These are phyloP conservation scores for Caenorhabditis sulstoni DNA, from an alignment of 2,888 invertebrate genomes.

Conservation along the genomic window DNA sequence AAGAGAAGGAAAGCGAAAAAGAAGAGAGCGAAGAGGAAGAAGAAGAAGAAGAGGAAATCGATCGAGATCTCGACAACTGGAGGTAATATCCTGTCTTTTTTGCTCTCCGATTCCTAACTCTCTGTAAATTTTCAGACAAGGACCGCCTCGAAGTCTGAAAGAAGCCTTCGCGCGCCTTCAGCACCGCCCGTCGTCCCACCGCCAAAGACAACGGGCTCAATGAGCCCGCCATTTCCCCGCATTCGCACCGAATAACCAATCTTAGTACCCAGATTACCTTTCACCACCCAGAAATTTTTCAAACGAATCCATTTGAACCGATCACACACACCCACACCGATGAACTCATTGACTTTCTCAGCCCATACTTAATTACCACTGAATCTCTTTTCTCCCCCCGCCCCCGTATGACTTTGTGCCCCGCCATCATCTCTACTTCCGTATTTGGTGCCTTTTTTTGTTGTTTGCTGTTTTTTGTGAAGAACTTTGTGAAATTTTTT, in stretches of 20 bases:
- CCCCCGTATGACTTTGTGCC: too few species aligned
- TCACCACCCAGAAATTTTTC: too few species aligned
- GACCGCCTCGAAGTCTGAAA: slow-evolving; percentile 1
- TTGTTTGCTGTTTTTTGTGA: too few species aligned
- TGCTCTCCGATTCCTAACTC: not conserved
- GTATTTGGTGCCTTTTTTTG: too few species aligned
- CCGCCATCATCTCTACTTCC: too few species aligned
- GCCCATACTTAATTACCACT: too few species aligned
- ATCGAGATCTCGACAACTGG: slow-evolving; percentile 10
- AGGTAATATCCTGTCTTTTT: not conserved
- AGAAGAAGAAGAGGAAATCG: not conserved
- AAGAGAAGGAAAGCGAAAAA: not conserved
- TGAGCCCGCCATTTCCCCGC: not conserved
- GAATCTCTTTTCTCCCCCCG: too few species aligned
- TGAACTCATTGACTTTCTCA: too few species aligned
- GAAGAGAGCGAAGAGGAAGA: not conserved
- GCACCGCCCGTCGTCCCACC: not conserved
- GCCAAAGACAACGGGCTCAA: slow-evolving; percentile 5
- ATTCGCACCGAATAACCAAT: too few species aligned
- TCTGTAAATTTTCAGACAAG: slow-evolving; percentile 1
- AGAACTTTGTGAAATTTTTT: too few species aligned
- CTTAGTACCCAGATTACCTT: not conserved
- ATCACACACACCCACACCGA: too few species aligned
- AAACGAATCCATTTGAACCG: too few species aligned
- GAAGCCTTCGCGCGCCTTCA: slow-evolving; percentile 17